phyloP scores from a whole-genome alignment of 2,797 vertebrate genomes.

The Philypnodon macrostomus region DNA sequence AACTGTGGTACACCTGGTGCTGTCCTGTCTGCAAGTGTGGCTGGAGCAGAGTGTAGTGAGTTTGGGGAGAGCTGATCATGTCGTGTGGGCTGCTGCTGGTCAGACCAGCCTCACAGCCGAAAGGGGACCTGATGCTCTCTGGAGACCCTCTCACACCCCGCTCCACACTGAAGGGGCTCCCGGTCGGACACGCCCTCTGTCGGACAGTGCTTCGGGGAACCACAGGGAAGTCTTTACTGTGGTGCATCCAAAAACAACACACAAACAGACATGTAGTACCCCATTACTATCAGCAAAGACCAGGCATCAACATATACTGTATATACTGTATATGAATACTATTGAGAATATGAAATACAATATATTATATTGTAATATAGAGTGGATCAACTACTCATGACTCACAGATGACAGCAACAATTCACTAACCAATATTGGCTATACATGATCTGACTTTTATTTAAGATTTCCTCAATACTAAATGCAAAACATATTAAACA shows the following conservation, averaged over 20 bases:
- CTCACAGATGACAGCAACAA: no score
- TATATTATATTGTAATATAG: no score
- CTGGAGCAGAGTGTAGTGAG: conserved; percentile 82
- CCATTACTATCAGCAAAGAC: no score
- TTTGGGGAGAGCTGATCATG: conserved; percentile 79
- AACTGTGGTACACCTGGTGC: conserved; percentile 85
- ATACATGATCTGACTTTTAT: no score
- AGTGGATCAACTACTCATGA: no score
- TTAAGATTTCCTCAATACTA: no score
- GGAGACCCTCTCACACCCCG: conserved; percentile 79
- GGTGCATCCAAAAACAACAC: not conserved
- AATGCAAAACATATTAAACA: no score
- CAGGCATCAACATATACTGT: no score
- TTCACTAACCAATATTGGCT: no score
- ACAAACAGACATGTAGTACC: not conserved
- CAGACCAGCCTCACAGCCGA: conserved; percentile 86
- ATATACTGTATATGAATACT: no score
- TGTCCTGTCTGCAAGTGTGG: conserved; percentile 74
- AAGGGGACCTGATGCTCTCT: conserved; percentile 82
- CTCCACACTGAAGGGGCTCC: conserved; percentile 85
- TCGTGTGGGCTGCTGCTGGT: conserved; percentile 82
- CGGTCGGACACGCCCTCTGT: conserved; percentile 83
- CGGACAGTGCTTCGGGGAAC: conserved; percentile 91
- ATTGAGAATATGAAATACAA: no score
- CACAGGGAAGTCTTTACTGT: conserved; percentile 93